A percentile compares a stretch with the other conserved stretches of the same genome.
Evolutionary conservation across 2,113 vertebrate genomes (phyloP).

Genomic region (Propithecus coquereli): DNA sequence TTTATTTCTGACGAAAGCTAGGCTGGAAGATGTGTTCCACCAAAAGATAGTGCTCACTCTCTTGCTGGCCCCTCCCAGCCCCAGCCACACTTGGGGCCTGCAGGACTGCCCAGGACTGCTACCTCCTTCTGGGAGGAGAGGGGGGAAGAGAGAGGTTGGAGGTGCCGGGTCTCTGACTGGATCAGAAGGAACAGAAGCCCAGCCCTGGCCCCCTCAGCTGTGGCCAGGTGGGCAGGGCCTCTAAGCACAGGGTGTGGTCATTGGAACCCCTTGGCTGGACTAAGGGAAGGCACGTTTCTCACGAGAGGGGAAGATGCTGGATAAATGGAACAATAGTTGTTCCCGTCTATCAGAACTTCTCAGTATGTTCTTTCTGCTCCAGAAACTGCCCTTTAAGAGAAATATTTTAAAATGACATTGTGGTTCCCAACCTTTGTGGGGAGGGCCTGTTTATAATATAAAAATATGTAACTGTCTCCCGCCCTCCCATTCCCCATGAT

Average conservation of each 20-base stretch:
- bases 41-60: rapidly evolving
- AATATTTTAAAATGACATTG: background rate
- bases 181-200: background rate
- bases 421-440: background rate
- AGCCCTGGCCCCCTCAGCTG: background rate
- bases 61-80: background rate
- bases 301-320: background rate
- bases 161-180: background rate
- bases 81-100: too few relatives aligned
- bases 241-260: rapidly evolving
- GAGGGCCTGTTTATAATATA: background rate
- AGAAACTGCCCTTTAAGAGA: background rate
- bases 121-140: background rate
- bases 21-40: background rate
- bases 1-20: too few relatives aligned
- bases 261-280: background rate
- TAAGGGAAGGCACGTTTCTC: background rate
- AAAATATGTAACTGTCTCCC: background rate
- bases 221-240: background rate
- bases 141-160: background rate
- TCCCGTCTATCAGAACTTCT: background rate
- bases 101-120: background rate
- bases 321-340: rapidly evolving
- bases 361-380: background rate
- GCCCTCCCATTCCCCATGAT: background rate